Percentiles rank a stretch among this genome's conserved stretches.
phyloP scores from a whole-genome alignment of 2,888 invertebrate species.

The Hartigia nigra region DNA sequence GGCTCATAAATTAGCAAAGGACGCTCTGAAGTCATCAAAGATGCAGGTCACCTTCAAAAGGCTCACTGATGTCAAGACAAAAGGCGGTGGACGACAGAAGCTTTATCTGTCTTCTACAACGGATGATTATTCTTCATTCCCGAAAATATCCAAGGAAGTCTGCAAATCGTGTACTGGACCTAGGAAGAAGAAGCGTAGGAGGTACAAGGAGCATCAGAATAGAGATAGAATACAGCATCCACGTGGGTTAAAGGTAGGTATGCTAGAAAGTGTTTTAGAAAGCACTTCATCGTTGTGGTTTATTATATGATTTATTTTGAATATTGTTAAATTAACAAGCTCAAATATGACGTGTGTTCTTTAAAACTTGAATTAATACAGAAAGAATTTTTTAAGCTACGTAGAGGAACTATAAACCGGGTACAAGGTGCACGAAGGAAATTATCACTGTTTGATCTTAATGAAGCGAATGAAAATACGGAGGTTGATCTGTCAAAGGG shows the following conservation, averaged over 20 bases:
- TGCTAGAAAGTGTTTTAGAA: conserved; percentile 8
- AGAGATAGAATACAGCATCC: background rate
- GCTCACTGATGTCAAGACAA: conserved; percentile 29
- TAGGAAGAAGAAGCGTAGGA: conserved; percentile 31
- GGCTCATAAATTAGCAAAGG: conserved; percentile 44
- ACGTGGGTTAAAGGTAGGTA: conserved; percentile 33
- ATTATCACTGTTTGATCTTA: background rate
- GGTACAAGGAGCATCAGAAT: conserved; percentile 13
- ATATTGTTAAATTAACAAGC: background rate
- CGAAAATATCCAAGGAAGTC: background rate
- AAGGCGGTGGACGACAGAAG: background rate
- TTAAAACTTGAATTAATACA: background rate
- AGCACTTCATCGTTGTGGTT: background rate
- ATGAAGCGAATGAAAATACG: background rate
- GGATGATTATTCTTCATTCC: background rate
- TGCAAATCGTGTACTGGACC: conserved; percentile 11
- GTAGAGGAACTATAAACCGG: background rate
- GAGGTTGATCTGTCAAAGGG: background rate
- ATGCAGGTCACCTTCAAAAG: conserved; percentile 44
- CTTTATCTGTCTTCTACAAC: background rate
- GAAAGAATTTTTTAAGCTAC: background rate
- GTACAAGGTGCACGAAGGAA: background rate
- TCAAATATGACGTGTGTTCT: background rate
- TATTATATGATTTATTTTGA: background rate
- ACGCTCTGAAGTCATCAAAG: conserved; percentile 41